Percentiles rank a stretch among this genome's conserved stretches.
Conservation (phyloP, 2,113 vertebrate genomes). For the Rhineura floridana region DNA sequence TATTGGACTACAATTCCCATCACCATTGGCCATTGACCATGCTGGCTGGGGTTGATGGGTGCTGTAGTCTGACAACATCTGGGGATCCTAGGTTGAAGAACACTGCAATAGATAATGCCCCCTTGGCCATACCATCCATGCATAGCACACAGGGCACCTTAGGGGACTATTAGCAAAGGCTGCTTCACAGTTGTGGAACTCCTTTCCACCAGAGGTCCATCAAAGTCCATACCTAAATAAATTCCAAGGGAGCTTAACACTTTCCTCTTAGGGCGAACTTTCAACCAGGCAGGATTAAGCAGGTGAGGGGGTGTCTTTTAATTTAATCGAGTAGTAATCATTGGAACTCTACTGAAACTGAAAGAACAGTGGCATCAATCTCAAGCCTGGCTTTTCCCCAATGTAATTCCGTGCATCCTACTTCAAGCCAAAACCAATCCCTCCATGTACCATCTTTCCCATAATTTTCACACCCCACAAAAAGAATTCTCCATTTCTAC, state of each 20-base stretch:
- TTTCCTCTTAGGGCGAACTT: not conserved
- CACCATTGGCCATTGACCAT: no score
- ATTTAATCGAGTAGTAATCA: not conserved
- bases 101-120: no score
- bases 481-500: constrained; percentile 57
- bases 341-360: not conserved
- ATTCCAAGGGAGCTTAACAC: not conserved
- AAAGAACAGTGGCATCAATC: not conserved
- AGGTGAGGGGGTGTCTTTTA: not conserved
- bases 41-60: no score
- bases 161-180: not conserved
- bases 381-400: not conserved
- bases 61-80: no score
- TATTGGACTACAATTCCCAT: no score
- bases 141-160: not conserved
- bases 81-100: no score
- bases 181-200: not conserved
- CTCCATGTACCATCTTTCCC: not conserved
- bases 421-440: not conserved
- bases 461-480: constrained; percentile 30
- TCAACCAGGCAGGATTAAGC: not conserved
- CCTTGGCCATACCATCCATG: not conserved
- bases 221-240: not conserved
- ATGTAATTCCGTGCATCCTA: not conserved
- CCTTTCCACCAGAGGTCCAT: not conserved